Evolutionary conservation across 2,888 invertebrate species (phyloP).

Genomic region (Synanthedon tipuliformis): DNA sequence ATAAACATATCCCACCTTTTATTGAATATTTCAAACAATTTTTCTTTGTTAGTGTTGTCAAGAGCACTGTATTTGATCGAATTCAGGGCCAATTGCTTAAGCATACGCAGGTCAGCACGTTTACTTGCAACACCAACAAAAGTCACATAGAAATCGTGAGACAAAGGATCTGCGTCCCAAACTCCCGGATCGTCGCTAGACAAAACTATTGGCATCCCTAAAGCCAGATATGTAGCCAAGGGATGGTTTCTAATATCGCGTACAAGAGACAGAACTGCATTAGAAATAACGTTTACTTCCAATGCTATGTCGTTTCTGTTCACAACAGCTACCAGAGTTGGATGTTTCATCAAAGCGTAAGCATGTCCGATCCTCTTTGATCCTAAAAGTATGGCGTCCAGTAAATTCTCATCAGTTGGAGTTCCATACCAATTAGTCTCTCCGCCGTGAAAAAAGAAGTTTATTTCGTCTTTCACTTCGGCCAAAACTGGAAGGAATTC

Average conservation of each 20-base stretch:
- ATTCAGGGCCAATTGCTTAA: conserved; percentile 81
- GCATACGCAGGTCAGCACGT: conserved; percentile 74
- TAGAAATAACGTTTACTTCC: conserved; percentile 85
- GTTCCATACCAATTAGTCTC: conserved; percentile 82
- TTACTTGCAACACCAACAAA: conserved; percentile 81
- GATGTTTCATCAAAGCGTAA: conserved; percentile 80
- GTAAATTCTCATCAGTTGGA: conserved; percentile 76
- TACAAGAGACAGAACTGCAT: conserved; percentile 77
- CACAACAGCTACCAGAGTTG: conserved; percentile 68
- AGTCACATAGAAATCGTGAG: conserved; percentile 82
- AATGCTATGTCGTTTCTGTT: conserved; percentile 74
- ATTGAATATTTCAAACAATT: conserved; percentile 25
- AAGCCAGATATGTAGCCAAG: conserved; percentile 72
- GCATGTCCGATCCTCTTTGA: conserved; percentile 84
- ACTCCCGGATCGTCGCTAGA: conserved; percentile 84
- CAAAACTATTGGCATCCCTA: conserved; percentile 78
- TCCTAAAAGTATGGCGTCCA: conserved; percentile 81
- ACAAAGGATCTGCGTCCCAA: conserved; percentile 80
- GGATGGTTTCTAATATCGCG: conserved; percentile 84
- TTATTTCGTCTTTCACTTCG: conserved; percentile 59
- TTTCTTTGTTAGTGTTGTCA: conserved; percentile 23
- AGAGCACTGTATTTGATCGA: conserved; percentile 77
- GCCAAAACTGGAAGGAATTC: conserved; percentile 70
- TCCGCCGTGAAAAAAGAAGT: conserved; percentile 83
- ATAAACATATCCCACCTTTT: conserved; percentile 44